phyloP scores from a whole-genome alignment of 2,113 vertebrate species.

The Vulpes vulpes region DNA sequence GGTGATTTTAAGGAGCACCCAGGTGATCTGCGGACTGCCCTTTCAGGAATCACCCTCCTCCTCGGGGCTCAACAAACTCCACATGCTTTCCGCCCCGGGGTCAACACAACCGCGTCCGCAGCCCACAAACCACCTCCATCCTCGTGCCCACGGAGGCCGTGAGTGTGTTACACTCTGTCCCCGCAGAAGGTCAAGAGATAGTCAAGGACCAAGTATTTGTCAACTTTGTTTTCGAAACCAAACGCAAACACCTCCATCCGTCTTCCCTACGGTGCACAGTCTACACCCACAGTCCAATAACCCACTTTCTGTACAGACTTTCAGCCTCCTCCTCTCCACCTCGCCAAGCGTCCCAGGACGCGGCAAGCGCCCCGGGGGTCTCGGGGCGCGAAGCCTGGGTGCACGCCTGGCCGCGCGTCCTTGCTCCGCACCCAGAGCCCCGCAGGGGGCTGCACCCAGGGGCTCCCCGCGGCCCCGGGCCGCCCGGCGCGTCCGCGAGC shows the following conservation, averaged over 20 bases:
- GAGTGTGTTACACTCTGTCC: conserved; percentile 24
- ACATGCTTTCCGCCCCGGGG: neutral
- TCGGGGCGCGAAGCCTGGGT: neutral
- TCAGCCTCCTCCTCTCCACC: neutral
- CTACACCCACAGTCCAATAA: conserved; percentile 20
- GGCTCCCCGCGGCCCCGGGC: rapidly evolving
- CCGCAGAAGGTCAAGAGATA: conserved; percentile 49
- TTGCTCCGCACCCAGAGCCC: neutral
- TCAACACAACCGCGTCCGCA: neutral
- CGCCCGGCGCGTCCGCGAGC: neutral
- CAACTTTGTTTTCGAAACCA: conserved; percentile 72
- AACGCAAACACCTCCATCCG: neutral
- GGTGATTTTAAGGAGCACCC: neutral
- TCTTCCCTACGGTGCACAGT: neutral
- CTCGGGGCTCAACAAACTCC: neutral
- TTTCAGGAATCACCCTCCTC: neutral
- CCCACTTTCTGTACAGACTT: neutral
- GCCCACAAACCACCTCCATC: neutral
- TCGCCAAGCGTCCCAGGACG: neutral
- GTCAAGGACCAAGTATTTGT: conserved; percentile 47
- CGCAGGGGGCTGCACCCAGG: neutral
- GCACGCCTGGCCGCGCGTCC: rapidly evolving
- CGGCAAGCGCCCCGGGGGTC: rapidly evolving
- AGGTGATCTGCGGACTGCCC: neutral
- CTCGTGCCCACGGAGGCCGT: neutral